Evolutionary conservation across 2,797 vertebrate species (phyloP), one percentile per base, ranked within the genome.

Genomic region (Miichthys miiuy): DNA sequence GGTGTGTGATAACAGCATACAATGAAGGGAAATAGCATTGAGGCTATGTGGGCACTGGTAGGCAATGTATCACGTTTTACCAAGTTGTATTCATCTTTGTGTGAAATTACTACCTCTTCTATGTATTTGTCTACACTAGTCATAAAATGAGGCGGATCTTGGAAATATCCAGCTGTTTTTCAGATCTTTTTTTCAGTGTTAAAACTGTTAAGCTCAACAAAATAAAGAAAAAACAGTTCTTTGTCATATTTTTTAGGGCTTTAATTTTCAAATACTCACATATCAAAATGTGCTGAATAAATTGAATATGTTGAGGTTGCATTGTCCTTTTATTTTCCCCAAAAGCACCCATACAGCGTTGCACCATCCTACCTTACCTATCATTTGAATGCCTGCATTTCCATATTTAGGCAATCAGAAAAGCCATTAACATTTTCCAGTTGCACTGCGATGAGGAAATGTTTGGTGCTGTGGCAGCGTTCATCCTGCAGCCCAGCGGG

Each of bases 401-500:
- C 86, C 89, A 93, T 90, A 89, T 90, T 90, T 84, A 75, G 75
- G 83, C 88, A 83, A 91, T 91, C 86, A 89, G 72, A 83, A 85
- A 90, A 83, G 0, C 63, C 82, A 91, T 92, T 92, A 93, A 82
- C 83, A 91, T 93, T 90, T 91, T 62, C 75, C 80, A 68, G 76
- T 87, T 65, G 42, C 80, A 72, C 79, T 80, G 69, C 62, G 23
- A 83, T 80, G 82, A 90, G 83, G 83, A 89, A 86, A 85, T 82
- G 79, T 89, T 91, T 84, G 80, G 72, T 76, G 64, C 85, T 71
- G 63, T 73, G 62, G 80, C 72, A 34, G 64, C 76, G 77, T 77
- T 90, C 84, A 70, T 83, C 72, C 80, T 77, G 83, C 79, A 81
- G 80, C 82, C 87, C 87, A 88, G 84, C 79, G 17, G 88, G 87